phyloP scores from a whole-genome alignment of 2,888 invertebrate species.

The Steinernema hermaphroditum region DNA sequence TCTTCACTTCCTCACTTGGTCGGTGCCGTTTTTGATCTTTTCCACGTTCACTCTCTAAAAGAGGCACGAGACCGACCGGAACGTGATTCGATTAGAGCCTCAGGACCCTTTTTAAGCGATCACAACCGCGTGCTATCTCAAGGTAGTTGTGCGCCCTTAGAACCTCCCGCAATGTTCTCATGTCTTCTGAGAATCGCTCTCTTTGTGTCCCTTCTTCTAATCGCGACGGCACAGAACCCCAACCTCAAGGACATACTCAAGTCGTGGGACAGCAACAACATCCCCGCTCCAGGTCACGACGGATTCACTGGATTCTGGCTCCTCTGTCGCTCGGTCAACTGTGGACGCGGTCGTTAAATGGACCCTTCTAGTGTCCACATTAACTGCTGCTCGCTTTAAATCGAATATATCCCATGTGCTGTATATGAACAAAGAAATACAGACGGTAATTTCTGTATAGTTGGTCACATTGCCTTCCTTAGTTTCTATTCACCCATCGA shows the following conservation, averaged over 20 bases:
- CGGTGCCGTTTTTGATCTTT: too few relatives aligned
- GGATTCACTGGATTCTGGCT: conserved; percentile 29
- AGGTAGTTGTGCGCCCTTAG: background rate
- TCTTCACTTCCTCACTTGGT: too few relatives aligned
- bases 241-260: background rate
- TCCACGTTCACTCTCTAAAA: too few relatives aligned
- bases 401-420: too few relatives aligned
- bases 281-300: background rate
- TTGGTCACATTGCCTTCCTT: too few relatives aligned
- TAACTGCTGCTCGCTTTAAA: too few relatives aligned
- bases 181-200: background rate
- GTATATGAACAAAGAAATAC: too few relatives aligned
- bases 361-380: too few relatives aligned
- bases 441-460: too few relatives aligned
- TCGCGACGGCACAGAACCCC: background rate
- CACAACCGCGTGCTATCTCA: background rate
- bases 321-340: conserved; percentile 34
- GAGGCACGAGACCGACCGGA: background rate
- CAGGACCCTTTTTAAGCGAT: background rate
- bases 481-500: too few relatives aligned
- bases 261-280: background rate
- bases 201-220: background rate
- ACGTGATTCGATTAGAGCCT: background rate
- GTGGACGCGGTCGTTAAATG: conserved; percentile 30
- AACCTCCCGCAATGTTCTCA: background rate